Evolutionary conservation across 2,888 invertebrate species (phyloP).

Genomic region (Glyphotaelius pellucidus): DNA sequence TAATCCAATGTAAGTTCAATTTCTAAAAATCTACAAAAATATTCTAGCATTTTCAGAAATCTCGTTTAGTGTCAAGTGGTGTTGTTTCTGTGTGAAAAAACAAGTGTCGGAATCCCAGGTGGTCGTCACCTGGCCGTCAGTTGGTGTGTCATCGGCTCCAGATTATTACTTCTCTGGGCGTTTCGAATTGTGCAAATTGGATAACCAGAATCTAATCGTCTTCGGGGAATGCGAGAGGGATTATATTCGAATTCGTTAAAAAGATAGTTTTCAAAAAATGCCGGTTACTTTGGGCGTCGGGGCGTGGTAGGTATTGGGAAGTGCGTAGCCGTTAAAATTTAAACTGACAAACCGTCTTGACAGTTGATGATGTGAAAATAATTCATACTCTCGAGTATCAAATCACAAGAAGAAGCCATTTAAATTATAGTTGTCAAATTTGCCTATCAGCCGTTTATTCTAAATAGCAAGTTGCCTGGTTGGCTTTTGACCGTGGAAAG

Average conservation of each 20-base stretch:
- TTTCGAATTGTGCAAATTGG: conserved; percentile 38
- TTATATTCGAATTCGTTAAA: background rate
- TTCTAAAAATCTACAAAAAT: conserved; percentile 62
- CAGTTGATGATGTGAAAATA: conserved; percentile 9
- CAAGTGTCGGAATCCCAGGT: conserved; percentile 60
- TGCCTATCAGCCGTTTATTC: background rate
- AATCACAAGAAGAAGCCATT: background rate
- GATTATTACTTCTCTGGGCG: background rate
- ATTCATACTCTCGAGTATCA: background rate
- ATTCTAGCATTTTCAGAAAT: conserved; percentile 11
- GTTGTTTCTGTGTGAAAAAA: conserved; percentile 44
- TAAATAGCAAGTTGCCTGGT: background rate
- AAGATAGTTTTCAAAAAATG: background rate
- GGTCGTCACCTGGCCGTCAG: conserved; percentile 37
- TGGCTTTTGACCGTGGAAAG: background rate
- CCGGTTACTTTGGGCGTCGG: conserved; percentile 5
- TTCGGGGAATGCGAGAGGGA: background rate
- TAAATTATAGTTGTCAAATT: background rate
- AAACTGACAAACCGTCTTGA: background rate
- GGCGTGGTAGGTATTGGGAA: conserved; percentile 32
- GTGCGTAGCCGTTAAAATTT: conserved; percentile 37
- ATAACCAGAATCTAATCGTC: conserved; percentile 13
- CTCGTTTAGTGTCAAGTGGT: conserved; percentile 33
- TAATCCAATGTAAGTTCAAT: conserved; percentile 75
- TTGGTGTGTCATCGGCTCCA: conserved; percentile 2